phyloP scores from a whole-genome alignment of 2,797 vertebrate species.

The Aselliscus stoliczkanus region DNA sequence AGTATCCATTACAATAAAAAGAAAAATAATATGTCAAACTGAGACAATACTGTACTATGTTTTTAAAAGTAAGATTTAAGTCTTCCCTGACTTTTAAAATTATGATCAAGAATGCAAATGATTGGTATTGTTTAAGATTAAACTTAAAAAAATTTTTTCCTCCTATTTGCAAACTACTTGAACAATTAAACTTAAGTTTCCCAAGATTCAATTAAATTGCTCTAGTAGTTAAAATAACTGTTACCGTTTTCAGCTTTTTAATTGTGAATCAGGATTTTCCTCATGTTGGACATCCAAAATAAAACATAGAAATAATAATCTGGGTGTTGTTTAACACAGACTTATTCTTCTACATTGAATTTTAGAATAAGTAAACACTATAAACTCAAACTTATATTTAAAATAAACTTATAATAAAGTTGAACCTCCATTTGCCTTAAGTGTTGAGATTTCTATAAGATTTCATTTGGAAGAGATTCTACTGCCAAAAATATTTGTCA shows the following conservation, averaged over 20 bases:
- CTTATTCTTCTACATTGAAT: background rate
- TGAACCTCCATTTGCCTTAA: background rate
- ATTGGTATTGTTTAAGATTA: background rate
- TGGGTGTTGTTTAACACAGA: background rate
- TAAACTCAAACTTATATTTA: background rate
- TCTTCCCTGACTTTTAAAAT: conserved; percentile 17
- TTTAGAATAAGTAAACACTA: background rate
- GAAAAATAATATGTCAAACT: background rate
- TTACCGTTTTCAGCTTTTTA: background rate
- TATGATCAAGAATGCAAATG: background rate
- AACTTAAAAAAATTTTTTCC: background rate
- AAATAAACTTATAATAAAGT: background rate
- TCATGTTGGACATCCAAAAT: background rate
- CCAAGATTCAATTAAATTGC: background rate
- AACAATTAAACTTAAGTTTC: background rate
- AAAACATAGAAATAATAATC: background rate
- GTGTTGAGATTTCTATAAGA: background rate
- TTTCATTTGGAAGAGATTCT: conserved; percentile 24
- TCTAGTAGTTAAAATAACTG: conserved; percentile 4
- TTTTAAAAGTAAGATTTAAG: conserved; percentile 18
- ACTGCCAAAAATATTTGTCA: background rate
- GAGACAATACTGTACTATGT: background rate
- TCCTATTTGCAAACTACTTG: background rate
- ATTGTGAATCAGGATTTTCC: background rate
- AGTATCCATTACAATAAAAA: conserved; percentile 3